Conservation (phyloP, 2,113 vertebrate genomes). For the Noturus placidus region DNA sequence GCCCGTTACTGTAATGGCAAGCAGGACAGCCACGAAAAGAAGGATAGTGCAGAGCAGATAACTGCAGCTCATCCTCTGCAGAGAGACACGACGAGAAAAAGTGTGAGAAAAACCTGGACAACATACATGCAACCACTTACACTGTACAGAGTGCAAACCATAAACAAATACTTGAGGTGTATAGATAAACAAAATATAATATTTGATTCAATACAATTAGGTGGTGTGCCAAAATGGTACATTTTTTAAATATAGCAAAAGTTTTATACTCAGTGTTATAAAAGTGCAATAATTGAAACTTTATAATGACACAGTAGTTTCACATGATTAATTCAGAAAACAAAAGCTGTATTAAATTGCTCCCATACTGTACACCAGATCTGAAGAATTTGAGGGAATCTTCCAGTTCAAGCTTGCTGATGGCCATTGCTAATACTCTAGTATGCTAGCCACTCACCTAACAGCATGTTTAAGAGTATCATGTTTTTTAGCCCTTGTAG, state of each 20-base stretch:
- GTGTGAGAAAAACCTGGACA: neutral
- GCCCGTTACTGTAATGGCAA: slow-evolving; percentile 87
- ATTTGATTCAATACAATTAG: neutral
- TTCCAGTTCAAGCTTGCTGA: neutral
- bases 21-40: slow-evolving; percentile 86
- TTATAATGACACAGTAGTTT: neutral
- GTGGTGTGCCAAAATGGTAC: neutral
- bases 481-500: neutral
- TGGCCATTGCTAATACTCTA: neutral
- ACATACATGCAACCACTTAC: neutral
- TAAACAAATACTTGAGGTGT: neutral
- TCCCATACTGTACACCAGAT: neutral
- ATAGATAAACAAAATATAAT: neutral
- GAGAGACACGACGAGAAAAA: slow-evolving; percentile 20
- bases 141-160: neutral
- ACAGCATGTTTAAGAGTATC: neutral
- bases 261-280: neutral
- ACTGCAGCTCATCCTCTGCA: slow-evolving; percentile 87
- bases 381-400: neutral
- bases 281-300: neutral
- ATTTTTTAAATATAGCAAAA: neutral
- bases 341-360: neutral
- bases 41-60: slow-evolving; percentile 89
- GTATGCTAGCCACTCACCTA: neutral
- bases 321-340: neutral